Evolutionary conservation across 2,888 invertebrate genomes (phyloP), one percentile per base, ranked within the genome.

Genomic region (Drosophila dives): DNA sequence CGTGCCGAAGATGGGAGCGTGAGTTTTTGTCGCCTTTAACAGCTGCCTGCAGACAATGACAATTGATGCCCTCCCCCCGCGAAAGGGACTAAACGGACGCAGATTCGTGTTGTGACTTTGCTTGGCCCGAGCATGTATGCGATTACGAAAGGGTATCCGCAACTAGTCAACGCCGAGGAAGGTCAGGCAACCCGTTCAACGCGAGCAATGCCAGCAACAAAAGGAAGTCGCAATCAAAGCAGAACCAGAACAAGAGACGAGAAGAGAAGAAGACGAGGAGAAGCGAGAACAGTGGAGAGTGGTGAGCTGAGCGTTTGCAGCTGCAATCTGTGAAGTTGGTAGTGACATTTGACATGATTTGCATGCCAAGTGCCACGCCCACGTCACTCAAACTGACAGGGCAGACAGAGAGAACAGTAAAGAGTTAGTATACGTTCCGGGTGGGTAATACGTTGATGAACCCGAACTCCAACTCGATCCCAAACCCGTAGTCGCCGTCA

Each of bases 341-440:
- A 73, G 82, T 84, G 86, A 89, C 86, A 87, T 87, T 89, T 89
- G 86, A 89, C 89, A 87, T 85, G 87, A 89, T 89, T 87, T 89
- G 86, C 89, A 87, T 89, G 85, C 80, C 86, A 80, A 83, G 81
- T 83, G 86, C 90, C 85, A 88, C 90, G 89, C 85, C 85, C 81
- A 89, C 87, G 59, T 77, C 89, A 84, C 62, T 80, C 89, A 71
- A 63, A 42, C 71, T 64, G 78, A 74, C 79, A 68, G 55, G 29
- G 34, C 38, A 48, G 42, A 59, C 54, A 48, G 42, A 65, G 50
- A 42, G 64, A 54, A 54, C 29, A 64, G 51, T 34, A 38, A 61
- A 53, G 59, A 68, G 69, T 73, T 61, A 48, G 53, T 36, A 40
- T 65, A 53, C 40, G 54, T 51, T 61, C 32, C 33, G 51, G 45